Evolutionary conservation across 2,113 vertebrate genomes (phyloP), one percentile per base, ranked within the genome.

Genomic region (Apodemus speciosus): DNA sequence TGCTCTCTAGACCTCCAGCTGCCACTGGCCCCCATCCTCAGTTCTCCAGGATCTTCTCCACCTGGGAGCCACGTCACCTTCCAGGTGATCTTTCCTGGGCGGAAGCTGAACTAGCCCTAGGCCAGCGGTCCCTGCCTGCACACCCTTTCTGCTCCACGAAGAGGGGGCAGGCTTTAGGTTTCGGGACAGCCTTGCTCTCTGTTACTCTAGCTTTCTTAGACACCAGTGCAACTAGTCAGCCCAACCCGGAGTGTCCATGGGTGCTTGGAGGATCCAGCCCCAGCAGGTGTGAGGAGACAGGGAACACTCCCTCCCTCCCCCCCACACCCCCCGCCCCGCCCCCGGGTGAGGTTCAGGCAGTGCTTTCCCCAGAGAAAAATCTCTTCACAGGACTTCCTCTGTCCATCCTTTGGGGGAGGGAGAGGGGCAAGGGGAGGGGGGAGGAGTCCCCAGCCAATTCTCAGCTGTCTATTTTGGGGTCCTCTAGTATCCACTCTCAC

Each of bases 251-350:
- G 21, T 46, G 2, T 32, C 32, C 56, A 38, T 23, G 40, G 56
- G 56, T 27, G 53, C 32, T 40, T 3, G 1, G 77, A 56, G 35
- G 77, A 15, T 80, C 51, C 14, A 35, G 51, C 10, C 77, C 53
- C 27, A 88, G 38, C 3, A 16, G 58, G 3, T 49, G 9, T 49
- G 35, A 64, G 10, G 40, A 25, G 81, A 69, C 64, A 69, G 32
- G 10, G 46, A n/a, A 13, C 64, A 51, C 64, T 13, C 20, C 20
- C 3, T 2, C 14, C 7, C 7, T 38, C 2, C 9, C 1, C 1
- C 16, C 38, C 40, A 21, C 11, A n/a, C n/a, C n/a, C n/a, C n/a
- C n/a, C n/a, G n/a, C n/a, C n/a, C n/a, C n/a, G n/a, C n/a, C n/a
- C n/a, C n/a, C n/a, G n/a, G n/a, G n/a, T 1, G 4, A 84, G 32